Evolutionary conservation across 2,888 invertebrate genomes (phyloP).

Genomic region (Coleophora flavipennella): DNA sequence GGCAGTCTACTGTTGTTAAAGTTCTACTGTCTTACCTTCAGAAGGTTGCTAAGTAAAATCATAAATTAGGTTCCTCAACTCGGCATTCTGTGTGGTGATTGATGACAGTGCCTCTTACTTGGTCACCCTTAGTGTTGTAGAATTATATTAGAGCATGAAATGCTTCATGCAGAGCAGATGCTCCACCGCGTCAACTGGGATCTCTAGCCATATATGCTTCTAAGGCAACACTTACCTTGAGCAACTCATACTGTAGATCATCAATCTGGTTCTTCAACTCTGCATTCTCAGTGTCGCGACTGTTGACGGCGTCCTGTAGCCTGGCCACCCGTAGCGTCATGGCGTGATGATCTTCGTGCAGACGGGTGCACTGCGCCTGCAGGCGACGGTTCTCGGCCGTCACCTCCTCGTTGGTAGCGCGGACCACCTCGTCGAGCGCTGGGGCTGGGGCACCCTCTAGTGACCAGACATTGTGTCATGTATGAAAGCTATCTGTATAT

Average conservation of each 20-base stretch:
- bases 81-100: no score
- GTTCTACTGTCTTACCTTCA: no score
- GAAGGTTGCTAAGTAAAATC: no score
- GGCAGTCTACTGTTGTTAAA: no score
- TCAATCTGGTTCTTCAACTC: slow-evolving; percentile 97
- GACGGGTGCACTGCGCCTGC: slow-evolving; percentile 90
- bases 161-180: no score
- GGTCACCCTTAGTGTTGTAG: no score
- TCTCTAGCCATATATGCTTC: no score
- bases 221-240: slow-evolving; percentile 82
- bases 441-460: slow-evolving; percentile 66
- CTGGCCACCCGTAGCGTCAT: slow-evolving; percentile 93
- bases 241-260: slow-evolving; percentile 93
- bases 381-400: slow-evolving; percentile 92
- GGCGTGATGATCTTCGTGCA: slow-evolving; percentile 94
- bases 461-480: not conserved
- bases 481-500: no score
- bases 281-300: slow-evolving; percentile 94
- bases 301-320: slow-evolving; percentile 88
- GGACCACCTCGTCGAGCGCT: slow-evolving; percentile 83
- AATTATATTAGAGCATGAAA: no score
- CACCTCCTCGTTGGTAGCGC: slow-evolving; percentile 88
- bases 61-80: no score
- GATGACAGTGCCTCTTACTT: no score
- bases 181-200: no score